Evolutionary conservation across 2,797 vertebrate species (phyloP).

Genomic region (Scyliorhinus canicula): DNA sequence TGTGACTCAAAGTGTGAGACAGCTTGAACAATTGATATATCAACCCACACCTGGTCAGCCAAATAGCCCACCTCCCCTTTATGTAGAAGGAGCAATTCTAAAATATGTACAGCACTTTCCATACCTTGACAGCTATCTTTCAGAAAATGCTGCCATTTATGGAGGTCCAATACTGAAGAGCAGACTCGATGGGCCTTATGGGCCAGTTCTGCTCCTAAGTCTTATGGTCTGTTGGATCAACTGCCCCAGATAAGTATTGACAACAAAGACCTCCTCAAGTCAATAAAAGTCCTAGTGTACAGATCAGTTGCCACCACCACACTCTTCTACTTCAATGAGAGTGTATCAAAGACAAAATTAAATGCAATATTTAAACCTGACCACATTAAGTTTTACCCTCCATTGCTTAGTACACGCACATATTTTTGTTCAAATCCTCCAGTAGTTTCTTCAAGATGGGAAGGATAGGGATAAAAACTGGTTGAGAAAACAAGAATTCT

Average conservation of each 20-base stretch:
- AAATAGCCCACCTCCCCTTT: not conserved
- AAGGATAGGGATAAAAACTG: not conserved
- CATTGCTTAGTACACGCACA: not conserved
- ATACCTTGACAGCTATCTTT: not conserved
- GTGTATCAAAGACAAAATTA: too few relatives aligned
- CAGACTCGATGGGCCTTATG: too few relatives aligned
- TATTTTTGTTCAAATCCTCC: not conserved
- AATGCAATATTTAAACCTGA: not conserved
- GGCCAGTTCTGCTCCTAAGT: too few relatives aligned
- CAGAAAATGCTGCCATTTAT: not conserved
- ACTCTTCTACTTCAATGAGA: not conserved
- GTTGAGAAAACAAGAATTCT: not conserved
- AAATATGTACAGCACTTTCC: not conserved
- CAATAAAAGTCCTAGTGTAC: not conserved
- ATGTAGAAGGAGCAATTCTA: not conserved
- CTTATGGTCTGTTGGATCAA: not conserved
- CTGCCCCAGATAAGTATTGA: not conserved
- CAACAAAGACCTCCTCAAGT: not conserved
- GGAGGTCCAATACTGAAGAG: not conserved
- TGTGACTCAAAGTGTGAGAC: not conserved
- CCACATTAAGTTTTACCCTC: not conserved
- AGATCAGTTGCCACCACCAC: not conserved
- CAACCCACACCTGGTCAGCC: not conserved
- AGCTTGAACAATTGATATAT: not conserved
- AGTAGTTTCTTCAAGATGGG: not conserved